Base-by-base conservation (phyloP, 23 tunicate genomes). In the Halocynthia roretzi region DNA sequence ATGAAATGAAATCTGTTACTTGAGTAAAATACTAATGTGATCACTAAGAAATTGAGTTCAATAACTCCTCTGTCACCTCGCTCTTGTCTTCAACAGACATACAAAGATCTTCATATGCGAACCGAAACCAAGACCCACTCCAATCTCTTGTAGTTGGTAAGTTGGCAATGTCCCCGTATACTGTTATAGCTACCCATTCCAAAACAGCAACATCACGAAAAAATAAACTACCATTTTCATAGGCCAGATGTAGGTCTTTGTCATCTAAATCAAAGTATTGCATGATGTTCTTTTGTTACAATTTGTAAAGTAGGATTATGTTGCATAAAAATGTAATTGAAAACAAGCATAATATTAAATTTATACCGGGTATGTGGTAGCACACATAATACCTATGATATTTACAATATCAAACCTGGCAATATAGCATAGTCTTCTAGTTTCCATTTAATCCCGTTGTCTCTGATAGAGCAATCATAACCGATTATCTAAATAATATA, bases 61-160 rank as follows among this genome's bases (percentile, higher is more conserved):
- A 58, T 58, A n/a, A 58, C 12, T 19, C 11, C 19, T 67, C 71
- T 15, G 71, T n/a, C 48, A 74, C 78, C 78, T 74, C 50, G 5
- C 19, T 12, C 8, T 2, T 15, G 15, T 74, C 78, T 14, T 20
- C 19, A 8, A 54, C 78, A 12, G 49, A n/a, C 31, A 74, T 8
- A 50, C 78, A 74, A 2, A 14, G 23, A 53, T 54, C 78, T 74
- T 54, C 56, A 5, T 50, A 56, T 0, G 23, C 56, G 4, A 52
- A 74, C 8, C 18, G 44, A 50, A 73, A 55, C 90, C 90, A 85
- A 7, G 52, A 7, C 7, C 90, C 90, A 63, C 74, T 66, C 54
- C 62, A 49, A 55, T 77, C 80, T 51, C 84, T 78, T 10, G 68
- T 19, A 23, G 15, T 67, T n/a, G 40, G 44, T 51, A 83, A 14